Conservation (phyloP, 2,888 invertebrate species). For the Himalopsyche kuldschensis region DNA sequence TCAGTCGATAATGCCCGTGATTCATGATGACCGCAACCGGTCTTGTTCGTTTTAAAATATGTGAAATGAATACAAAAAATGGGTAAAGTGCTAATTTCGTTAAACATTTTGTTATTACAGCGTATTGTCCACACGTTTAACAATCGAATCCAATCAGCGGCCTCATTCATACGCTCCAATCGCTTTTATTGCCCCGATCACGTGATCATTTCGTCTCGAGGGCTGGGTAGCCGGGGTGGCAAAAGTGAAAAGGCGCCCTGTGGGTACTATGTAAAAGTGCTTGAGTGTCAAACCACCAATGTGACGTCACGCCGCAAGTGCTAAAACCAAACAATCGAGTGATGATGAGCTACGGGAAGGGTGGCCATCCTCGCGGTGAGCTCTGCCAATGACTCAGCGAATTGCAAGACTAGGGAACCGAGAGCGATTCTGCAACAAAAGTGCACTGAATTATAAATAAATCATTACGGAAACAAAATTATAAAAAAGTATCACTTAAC, state of each 20-base stretch:
- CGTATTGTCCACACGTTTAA: neutral
- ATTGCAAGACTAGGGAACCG: neutral
- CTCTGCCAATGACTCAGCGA: neutral
- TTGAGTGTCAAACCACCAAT: neutral
- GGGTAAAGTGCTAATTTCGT: no score
- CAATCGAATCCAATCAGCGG: neutral
- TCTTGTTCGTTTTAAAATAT: no score
- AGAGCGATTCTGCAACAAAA: no score
- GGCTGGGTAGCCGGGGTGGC: neutral
- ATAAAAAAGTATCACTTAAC: no score
- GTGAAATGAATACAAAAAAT: no score
- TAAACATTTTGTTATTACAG: no score
- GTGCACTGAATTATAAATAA: no score
- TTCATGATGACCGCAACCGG: no score
- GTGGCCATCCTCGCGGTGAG: neutral
- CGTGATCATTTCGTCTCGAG: neutral
- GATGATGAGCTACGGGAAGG: neutral
- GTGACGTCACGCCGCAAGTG: neutral
- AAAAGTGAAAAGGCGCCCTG: neutral
- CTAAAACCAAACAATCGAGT: conserved; percentile 1
- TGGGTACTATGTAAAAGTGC: neutral
- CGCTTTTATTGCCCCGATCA: neutral
- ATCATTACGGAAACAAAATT: no score
- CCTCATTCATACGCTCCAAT: neutral
- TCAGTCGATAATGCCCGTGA: no score